Conservation (phyloP, 2,888 invertebrate genomes). For the Drosophila subsilvestris region DNA sequence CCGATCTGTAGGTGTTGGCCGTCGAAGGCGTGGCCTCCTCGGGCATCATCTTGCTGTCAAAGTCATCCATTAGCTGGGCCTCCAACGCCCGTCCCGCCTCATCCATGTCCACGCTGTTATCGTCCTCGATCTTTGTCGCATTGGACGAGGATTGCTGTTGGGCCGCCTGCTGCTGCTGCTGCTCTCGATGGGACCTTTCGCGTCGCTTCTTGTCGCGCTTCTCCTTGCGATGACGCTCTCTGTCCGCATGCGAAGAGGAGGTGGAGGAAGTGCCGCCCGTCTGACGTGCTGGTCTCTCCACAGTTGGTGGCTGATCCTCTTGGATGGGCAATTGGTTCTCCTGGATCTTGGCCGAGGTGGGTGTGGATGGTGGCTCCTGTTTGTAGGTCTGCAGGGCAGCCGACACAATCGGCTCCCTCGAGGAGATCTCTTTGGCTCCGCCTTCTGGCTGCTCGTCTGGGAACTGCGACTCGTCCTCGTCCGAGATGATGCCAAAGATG, state of each 20-base stretch:
- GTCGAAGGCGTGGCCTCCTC: constrained; percentile 83
- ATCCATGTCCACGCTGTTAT: constrained; percentile 91
- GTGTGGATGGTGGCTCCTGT: constrained; percentile 74
- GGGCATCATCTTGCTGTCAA: constrained; percentile 85
- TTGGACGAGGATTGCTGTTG: constrained; percentile 52
- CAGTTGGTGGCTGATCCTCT: constrained; percentile 69
- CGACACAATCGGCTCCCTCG: constrained; percentile 82
- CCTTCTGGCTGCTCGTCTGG: constrained; percentile 67
- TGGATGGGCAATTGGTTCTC: constrained; percentile 68
- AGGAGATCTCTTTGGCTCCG: constrained; percentile 63
- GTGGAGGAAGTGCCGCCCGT: constrained; percentile 24
- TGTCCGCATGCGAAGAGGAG: constrained; percentile 72
- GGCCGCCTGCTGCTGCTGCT: constrained; percentile 50
- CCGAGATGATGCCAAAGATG: constrained; percentile 94
- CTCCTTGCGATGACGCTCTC: constrained; percentile 83
- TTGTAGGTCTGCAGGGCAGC: constrained; percentile 83
- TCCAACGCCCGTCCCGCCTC: constrained; percentile 93
- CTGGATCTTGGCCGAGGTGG: constrained; percentile 37
- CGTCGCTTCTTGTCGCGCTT: constrained; percentile 88
- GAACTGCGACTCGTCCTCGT: constrained; percentile 85
- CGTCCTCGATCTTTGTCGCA: constrained; percentile 85
- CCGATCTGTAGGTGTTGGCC: constrained; percentile 82
- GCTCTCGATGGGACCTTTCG: constrained; percentile 84
- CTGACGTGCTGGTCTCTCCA: constrained; percentile 36
- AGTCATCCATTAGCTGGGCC: constrained; percentile 90